Evolutionary conservation across 2,797 vertebrate genomes (phyloP).

Genomic region (Premnoplex brunnescens): DNA sequence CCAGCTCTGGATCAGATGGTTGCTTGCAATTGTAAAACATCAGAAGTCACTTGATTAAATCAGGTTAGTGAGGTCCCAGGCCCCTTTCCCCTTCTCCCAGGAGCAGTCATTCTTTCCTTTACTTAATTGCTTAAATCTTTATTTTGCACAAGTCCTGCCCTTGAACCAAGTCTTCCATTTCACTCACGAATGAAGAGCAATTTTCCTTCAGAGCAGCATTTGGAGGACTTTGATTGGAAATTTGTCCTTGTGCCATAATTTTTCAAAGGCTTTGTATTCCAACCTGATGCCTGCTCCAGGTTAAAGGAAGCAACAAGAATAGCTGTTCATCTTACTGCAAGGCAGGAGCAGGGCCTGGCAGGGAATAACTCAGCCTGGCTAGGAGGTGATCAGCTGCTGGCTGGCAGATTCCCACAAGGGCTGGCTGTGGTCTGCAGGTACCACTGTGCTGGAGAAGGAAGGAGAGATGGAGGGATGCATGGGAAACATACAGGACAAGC

Average conservation of each 20-base stretch:
- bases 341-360: background rate
- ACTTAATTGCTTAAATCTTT: background rate
- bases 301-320: background rate
- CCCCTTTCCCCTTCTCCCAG: background rate
- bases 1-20: background rate
- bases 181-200: background rate
- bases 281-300: background rate
- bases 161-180: background rate
- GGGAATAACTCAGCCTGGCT: background rate
- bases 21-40: background rate
- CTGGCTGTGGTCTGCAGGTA: background rate
- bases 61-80: background rate
- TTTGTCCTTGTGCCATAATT: background rate
- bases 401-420: background rate
- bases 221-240: slow-evolving; percentile 15
- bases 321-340: background rate
- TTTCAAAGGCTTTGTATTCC: background rate
- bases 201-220: slow-evolving; percentile 25
- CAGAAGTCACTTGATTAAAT: background rate
- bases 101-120: slow-evolving; percentile 4
- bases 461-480: accelerated
- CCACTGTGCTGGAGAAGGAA: background rate
- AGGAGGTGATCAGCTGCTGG: background rate
- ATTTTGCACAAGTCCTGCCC: background rate
- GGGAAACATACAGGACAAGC: background rate